Conservation (phyloP, 2,888 invertebrate species). For the Argyresthia albistria region DNA sequence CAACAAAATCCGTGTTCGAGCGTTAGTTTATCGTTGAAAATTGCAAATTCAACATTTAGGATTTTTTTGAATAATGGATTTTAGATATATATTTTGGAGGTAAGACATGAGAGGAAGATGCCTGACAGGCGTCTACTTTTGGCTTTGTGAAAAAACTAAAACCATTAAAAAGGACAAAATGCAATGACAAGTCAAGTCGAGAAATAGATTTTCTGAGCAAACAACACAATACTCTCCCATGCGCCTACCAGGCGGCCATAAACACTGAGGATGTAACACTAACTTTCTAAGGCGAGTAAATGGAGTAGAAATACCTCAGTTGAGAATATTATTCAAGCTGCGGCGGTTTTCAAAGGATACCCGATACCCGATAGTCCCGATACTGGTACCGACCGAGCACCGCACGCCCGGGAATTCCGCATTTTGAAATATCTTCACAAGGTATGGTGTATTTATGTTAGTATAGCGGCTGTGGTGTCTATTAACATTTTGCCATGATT, state of each 20-base stretch:
- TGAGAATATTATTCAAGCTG: constrained; percentile 13
- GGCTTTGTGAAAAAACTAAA: no score
- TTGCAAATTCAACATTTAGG: no score
- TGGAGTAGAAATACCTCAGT: constrained; percentile 7
- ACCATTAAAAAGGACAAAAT: no score
- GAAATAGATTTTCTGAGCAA: neutral
- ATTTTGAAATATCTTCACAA: constrained; percentile 29
- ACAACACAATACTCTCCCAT: neutral
- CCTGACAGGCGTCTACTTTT: no score
- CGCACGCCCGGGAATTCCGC: constrained; percentile 41
- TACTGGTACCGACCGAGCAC: constrained; percentile 34
- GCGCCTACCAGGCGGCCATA: neutral
- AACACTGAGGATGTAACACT: neutral
- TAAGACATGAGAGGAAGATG: no score
- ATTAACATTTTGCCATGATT: neutral
- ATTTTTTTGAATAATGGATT: no score
- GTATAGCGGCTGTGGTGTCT: neutral
- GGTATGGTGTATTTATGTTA: neutral
- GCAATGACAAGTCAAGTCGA: no score
- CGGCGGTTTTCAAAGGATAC: constrained; percentile 46
- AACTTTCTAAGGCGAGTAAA: constrained; percentile 3
- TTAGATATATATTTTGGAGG: no score
- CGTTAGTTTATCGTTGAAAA: no score
- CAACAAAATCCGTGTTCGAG: no score
- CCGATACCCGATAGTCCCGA: constrained; percentile 27